Conservation (phyloP, 1,140 invertebrate species). For the Drosophila bocqueti region DNA sequence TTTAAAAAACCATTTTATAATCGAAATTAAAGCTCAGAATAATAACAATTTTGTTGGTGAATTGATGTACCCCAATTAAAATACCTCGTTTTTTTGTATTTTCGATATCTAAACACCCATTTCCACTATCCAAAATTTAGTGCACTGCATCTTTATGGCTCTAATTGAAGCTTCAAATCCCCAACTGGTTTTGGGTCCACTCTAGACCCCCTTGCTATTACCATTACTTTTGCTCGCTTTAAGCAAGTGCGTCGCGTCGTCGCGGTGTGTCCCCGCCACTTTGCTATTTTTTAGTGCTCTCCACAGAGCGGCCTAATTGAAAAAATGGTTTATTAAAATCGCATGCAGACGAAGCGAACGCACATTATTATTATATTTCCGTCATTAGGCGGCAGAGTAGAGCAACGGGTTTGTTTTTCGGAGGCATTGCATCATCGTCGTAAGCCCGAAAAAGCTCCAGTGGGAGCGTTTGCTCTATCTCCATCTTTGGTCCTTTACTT, state of each 20-base stretch:
- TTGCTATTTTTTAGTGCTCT: constrained; percentile 13
- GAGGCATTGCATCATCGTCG: constrained; percentile 56
- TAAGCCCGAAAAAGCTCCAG: constrained; percentile 29
- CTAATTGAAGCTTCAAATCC: neutral
- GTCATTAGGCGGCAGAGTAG: constrained; percentile 65
- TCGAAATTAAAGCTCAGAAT: neutral
- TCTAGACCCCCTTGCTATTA: neutral
- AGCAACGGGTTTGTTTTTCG: constrained; percentile 57
- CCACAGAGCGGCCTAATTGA: constrained; percentile 61
- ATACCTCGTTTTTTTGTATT: neutral
- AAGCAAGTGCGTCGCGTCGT: constrained; percentile 16
- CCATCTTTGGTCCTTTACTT: constrained; percentile 61
- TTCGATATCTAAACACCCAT: neutral
- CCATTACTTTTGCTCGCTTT: constrained; percentile 27
- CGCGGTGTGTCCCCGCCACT: neutral
- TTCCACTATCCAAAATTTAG: neutral
- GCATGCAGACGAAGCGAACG: constrained; percentile 44
- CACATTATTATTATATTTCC: constrained; percentile 65
- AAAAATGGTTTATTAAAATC: constrained; percentile 79
- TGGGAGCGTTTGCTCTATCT: constrained; percentile 19
- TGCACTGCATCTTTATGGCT: constrained; percentile 48
- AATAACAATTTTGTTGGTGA: neutral
- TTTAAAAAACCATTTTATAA: neutral
- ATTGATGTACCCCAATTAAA: neutral
- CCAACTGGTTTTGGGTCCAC: constrained; percentile 21